Evolutionary conservation across 2,797 vertebrate genomes (phyloP).

Genomic region (Podarcis siculus): DNA sequence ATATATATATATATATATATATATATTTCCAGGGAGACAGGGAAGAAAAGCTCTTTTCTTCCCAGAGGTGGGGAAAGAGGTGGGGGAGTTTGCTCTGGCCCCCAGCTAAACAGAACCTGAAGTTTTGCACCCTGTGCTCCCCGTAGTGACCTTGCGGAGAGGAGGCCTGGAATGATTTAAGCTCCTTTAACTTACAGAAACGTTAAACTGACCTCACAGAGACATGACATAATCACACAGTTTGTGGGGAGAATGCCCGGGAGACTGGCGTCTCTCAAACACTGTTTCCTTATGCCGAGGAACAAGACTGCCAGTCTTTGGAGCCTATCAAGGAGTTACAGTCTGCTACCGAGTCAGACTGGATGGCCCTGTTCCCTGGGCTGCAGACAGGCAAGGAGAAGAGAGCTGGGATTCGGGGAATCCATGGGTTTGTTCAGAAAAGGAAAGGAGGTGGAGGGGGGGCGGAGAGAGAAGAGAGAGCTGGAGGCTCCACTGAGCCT

Average conservation of each 20-base stretch:
- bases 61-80: neutral
- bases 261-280: constrained; percentile 38
- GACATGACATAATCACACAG: constrained; percentile 55
- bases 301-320: constrained; percentile 69
- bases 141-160: constrained; percentile 40
- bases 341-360: constrained; percentile 14
- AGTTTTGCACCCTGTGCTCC: constrained; percentile 36
- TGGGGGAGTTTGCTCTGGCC: fast-evolving
- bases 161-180: neutral
- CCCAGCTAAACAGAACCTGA: constrained; percentile 37
- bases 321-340: constrained; percentile 33
- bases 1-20: constrained; percentile 18
- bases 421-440: fast-evolving
- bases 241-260: constrained; percentile 9
- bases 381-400: fast-evolving
- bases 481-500: fast-evolving
- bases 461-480: neutral
- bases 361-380: neutral
- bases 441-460: neutral
- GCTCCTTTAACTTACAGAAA: neutral
- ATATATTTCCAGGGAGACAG: constrained; percentile 34
- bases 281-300: constrained; percentile 67
- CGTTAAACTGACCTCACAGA: constrained; percentile 61
- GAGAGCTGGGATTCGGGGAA: fast-evolving
- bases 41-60: constrained; percentile 65